Conservation (phyloP, 1,140 invertebrate species). For the Linepithema humile region DNA sequence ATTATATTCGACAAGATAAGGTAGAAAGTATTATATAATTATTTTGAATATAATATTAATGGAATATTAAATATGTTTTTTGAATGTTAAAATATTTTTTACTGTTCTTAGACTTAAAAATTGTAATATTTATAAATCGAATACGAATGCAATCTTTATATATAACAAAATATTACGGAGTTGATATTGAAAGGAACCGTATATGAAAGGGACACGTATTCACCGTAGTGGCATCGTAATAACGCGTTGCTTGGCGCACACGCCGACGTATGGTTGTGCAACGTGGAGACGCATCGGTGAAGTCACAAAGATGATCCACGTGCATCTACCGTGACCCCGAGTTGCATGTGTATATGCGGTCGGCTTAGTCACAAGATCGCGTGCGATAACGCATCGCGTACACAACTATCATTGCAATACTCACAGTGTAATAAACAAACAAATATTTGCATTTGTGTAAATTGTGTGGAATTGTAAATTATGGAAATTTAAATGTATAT, state of each 20-base stretch:
- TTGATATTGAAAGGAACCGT: background rate
- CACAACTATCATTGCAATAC: constrained; percentile 44
- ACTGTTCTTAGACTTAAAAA: background rate
- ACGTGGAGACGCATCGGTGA: constrained; percentile 49
- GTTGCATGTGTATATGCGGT: constrained; percentile 59
- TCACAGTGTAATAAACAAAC: constrained; percentile 16
- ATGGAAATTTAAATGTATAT: no score
- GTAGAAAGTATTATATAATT: background rate
- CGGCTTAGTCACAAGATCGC: constrained; percentile 51
- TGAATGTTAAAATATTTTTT: background rate
- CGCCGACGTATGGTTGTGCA: constrained; percentile 55
- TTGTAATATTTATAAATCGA: background rate
- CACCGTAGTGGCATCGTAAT: constrained; percentile 11
- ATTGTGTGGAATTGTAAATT: background rate
- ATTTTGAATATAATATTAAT: background rate
- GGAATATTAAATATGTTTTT: background rate
- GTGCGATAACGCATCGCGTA: constrained; percentile 47
- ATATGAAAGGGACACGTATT: background rate
- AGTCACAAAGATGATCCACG: constrained; percentile 60
- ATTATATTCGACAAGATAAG: background rate
- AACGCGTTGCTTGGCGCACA: background rate
- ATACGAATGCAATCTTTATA: background rate
- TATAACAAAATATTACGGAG: background rate
- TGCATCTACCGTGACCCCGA: constrained; percentile 70
- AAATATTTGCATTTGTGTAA: background rate